Evolutionary conservation across 2,113 vertebrate genomes (phyloP), one percentile per base, ranked within the genome.

Genomic region (Fulmarus glacialis): DNA sequence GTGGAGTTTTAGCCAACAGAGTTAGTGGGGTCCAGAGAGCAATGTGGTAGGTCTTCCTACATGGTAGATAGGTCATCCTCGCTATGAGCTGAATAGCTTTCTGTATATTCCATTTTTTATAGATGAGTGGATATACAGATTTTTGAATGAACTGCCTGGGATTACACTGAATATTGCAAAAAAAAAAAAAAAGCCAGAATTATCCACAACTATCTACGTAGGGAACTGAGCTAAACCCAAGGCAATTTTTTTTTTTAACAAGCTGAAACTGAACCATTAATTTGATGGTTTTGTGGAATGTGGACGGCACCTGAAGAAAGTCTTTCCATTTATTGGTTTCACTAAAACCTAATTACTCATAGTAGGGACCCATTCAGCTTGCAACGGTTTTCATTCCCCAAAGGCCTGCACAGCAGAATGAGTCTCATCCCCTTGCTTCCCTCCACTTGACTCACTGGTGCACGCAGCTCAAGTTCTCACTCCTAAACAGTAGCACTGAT

Each of bases 381-480:
- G 17, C 63, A 77, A 13, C 12, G 18, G 6, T 64, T 42, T 53
- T 12, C 43, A 5, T 22, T 70, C 19, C 40, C 26, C 43, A 52
- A 12, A 53, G 27, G 42, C 26, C 48, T 78, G 36, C 40, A 62
- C 4, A 38, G 26, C 15, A 81, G 9, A 1, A 8, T 27, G 22
- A 52, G 8, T 48, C 40, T 27, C 29, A 60, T 24, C 8, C 9
- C 11, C 10, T 55, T 40, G 6, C 67, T 79, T 63, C 16, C 9
- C 22, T 60, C n/a, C 32, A 36, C 23, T 30, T 58, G 34, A 43
- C 9, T 24, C 50, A 48, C 34, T 0, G 0, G 17, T 45, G 10
- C 45, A 55, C 1, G 1, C 50, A 83, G 30, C 10, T 22, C 12
- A 56, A 55, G 12, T 50, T 77, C 63, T 89, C 29, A 42, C 15